Conservation (phyloP, 2,797 vertebrate species). For the Pangasius sanitwongsei region DNA sequence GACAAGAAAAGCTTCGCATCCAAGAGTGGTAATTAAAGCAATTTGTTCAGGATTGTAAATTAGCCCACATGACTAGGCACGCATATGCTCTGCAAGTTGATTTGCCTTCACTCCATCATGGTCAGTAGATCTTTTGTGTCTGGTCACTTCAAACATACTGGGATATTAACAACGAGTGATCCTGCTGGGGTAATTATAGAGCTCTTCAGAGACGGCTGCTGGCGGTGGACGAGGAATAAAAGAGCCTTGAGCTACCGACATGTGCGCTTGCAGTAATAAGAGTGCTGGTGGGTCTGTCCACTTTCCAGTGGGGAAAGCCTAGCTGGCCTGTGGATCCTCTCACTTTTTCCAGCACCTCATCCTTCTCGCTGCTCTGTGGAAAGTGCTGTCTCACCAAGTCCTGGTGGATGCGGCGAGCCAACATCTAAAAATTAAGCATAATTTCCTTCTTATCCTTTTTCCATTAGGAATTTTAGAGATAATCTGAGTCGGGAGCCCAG, state of each 20-base stretch:
- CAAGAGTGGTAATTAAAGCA: conserved; percentile 39
- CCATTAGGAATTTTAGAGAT: conserved; percentile 39
- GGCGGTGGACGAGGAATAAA: conserved; percentile 39
- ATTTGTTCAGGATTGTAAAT: conserved; percentile 43
- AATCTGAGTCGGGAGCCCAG: not conserved
- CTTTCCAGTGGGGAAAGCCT: conserved; percentile 48
- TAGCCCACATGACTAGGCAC: not conserved
- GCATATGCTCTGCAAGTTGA: not conserved
- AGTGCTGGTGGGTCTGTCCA: conserved; percentile 16
- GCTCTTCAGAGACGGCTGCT: not conserved
- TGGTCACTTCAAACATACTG: conserved; percentile 46
- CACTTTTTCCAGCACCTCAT: conserved; percentile 69
- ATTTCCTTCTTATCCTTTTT: conserved; percentile 46
- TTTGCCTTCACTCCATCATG: not conserved
- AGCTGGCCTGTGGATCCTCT: conserved; percentile 33
- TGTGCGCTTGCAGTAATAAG: conserved; percentile 18
- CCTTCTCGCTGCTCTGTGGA: conserved; percentile 57
- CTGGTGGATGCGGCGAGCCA: conserved; percentile 57
- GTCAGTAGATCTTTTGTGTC: conserved; percentile 35
- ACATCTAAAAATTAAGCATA: conserved; percentile 50
- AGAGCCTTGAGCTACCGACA: conserved; percentile 17
- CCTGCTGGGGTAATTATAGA: conserved; percentile 46
- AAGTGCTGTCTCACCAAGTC: conserved; percentile 65
- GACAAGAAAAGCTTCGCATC: conserved; percentile 23
- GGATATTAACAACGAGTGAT: conserved; percentile 44